phyloP scores from a whole-genome alignment of 2,113 vertebrate species.

The Alligator mississippiensis region DNA sequence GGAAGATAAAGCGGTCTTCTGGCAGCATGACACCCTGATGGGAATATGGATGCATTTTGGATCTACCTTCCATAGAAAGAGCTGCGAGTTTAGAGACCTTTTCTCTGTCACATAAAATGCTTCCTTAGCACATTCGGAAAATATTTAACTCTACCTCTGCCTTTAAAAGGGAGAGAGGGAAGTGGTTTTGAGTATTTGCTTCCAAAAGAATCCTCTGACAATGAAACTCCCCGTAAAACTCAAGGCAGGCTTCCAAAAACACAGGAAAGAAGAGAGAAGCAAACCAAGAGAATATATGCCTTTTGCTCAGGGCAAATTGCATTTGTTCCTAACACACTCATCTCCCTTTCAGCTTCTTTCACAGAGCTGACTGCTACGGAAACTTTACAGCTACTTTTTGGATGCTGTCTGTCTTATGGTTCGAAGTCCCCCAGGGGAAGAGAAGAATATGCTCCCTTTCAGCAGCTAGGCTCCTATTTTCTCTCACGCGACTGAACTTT shows the following conservation, averaged over 20 bases:
- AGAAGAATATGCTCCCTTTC: neutral
- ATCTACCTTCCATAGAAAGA: conserved; percentile 38
- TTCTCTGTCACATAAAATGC: neutral
- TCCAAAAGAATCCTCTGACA: conserved; percentile 12
- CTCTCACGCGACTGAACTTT: neutral
- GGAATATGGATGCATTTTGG: conserved; percentile 36
- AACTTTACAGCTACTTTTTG: neutral
- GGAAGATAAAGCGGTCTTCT: conserved; percentile 43
- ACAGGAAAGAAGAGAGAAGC: neutral
- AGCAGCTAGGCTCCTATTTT: neutral
- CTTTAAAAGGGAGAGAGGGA: conserved; percentile 14
- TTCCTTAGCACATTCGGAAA: conserved; percentile 47
- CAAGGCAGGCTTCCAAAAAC: neutral
- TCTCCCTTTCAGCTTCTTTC: neutral
- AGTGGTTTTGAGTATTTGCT: neutral
- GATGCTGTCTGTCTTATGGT: neutral
- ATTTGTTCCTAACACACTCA: neutral
- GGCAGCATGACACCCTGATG: conserved; percentile 9
- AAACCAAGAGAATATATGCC: neutral
- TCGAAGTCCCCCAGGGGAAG: neutral
- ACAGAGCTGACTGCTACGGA: neutral
- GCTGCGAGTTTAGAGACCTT: conserved; percentile 25
- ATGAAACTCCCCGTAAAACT: neutral
- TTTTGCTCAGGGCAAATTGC: accelerated
- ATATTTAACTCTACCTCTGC: conserved; percentile 47